phyloP scores from a whole-genome alignment of 92 coral and sea anemone species.

The Scolanthus callimorphus region DNA sequence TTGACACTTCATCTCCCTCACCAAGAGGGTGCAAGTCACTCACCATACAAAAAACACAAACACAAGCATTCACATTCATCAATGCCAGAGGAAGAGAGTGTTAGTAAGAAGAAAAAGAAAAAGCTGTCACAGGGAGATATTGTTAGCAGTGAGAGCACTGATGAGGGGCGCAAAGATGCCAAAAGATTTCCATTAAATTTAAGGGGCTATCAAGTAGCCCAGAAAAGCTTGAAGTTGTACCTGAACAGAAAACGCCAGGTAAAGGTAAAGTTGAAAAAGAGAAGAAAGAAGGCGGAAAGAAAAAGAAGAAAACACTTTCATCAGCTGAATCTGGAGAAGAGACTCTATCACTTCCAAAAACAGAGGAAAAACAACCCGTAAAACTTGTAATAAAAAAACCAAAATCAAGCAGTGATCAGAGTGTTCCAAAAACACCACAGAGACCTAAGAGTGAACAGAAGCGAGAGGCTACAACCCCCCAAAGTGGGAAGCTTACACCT shows the following conservation, averaged over 20 bases:
- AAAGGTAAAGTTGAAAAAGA: background rate
- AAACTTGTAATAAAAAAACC: constrained; percentile 84
- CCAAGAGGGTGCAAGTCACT: constrained; percentile 29
- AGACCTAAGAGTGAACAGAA: constrained; percentile 2
- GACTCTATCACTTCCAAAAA: constrained; percentile 2
- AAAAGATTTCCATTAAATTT: constrained; percentile 73
- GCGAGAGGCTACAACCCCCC: constrained; percentile 5
- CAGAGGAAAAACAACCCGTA: constrained; percentile 53
- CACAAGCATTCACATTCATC: constrained; percentile 50
- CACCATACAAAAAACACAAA: constrained; percentile 29
- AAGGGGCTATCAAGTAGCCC: constrained; percentile 57
- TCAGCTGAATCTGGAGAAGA: too few species aligned
- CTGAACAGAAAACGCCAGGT: constrained; percentile 6
- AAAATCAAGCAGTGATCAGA: constrained; percentile 2
- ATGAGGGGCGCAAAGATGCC: constrained; percentile 12
- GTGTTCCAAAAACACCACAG: background rate
- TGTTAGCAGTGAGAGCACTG: constrained; percentile 2
- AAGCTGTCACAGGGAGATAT: constrained; percentile 15
- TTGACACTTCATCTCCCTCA: constrained; percentile 85
- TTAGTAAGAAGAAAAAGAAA: constrained; percentile 7
- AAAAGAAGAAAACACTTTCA: constrained; percentile 39
- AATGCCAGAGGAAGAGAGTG: constrained; percentile 9
- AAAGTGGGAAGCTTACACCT: background rate
- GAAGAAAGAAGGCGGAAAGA: constrained; percentile 22
- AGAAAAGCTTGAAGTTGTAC: constrained; percentile 33